Evolutionary conservation across 1,140 invertebrate genomes (phyloP).

Genomic region (Steinernema feltiae): DNA sequence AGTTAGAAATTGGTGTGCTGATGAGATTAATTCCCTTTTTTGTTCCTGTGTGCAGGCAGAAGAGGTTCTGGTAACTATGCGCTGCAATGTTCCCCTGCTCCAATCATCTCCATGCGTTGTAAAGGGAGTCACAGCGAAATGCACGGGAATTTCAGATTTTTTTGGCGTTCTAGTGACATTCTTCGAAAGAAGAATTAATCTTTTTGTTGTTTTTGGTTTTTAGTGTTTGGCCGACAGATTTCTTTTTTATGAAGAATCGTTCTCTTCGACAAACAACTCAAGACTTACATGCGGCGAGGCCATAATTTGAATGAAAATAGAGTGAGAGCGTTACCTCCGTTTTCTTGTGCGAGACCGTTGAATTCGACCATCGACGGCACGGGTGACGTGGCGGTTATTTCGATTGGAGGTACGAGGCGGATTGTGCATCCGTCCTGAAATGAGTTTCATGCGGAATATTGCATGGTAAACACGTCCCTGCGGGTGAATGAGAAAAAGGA

Average conservation of each 20-base stretch:
- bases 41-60: neutral
- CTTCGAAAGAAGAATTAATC: too few species aligned
- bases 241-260: too few species aligned
- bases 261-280: too few species aligned
- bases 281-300: too few species aligned
- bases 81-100: too few species aligned
- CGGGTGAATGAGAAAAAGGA: neutral
- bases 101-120: too few species aligned
- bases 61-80: neutral
- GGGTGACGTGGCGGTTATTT: neutral
- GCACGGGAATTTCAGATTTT: too few species aligned
- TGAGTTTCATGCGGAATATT: slow-evolving; percentile 4
- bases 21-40: neutral
- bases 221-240: too few species aligned
- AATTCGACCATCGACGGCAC: neutral
- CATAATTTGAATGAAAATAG: too few species aligned
- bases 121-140: too few species aligned
- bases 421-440: slow-evolving; percentile 15
- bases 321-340: slow-evolving; percentile 8
- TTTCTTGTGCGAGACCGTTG: neutral
- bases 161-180: too few species aligned
- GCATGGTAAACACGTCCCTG: neutral
- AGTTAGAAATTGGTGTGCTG: neutral
- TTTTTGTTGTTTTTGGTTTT: too few species aligned
- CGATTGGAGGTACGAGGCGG: neutral